Evolutionary conservation across 2,888 invertebrate species (phyloP).

Genomic region (Chymomyza amoena): DNA sequence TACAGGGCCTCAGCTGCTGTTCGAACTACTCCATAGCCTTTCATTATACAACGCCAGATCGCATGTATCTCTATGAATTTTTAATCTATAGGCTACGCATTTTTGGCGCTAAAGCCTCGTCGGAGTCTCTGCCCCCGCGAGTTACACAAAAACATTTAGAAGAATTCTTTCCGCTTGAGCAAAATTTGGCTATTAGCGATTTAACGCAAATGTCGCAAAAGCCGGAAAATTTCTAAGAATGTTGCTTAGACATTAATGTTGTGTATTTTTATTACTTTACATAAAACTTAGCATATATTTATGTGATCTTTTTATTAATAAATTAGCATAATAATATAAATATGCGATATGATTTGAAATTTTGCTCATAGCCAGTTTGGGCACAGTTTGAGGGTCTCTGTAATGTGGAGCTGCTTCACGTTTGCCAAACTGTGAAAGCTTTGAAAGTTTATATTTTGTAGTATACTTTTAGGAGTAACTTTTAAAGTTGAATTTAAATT

Average conservation of each 20-base stretch:
- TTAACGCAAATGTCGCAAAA: conserved; percentile 43
- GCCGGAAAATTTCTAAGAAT: conserved; percentile 56
- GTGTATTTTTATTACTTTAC: background rate
- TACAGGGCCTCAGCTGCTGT: conserved; percentile 92
- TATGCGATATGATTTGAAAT: background rate
- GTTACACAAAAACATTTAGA: conserved; percentile 38
- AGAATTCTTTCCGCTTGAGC: conserved; percentile 52
- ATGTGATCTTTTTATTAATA: conserved; percentile 28
- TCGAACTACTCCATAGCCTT: conserved; percentile 97
- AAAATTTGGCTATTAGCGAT: conserved; percentile 45
- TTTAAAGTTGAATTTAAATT: background rate
- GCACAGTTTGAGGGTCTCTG: background rate
- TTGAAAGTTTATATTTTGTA: background rate
- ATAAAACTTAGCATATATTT: background rate
- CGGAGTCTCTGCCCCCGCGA: conserved; percentile 30
- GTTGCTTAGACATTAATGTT: background rate
- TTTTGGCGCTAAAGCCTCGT: conserved; percentile 80
- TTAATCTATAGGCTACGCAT: conserved; percentile 93
- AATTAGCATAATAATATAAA: background rate
- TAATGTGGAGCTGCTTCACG: background rate
- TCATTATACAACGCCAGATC: conserved; percentile 93
- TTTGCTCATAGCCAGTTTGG: background rate
- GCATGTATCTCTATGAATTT: conserved; percentile 97
- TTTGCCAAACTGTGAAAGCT: conserved; percentile 8
- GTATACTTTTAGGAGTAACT: conserved; percentile 36